Percentiles rank a stretch among this genome's conserved stretches.
phyloP scores from a whole-genome alignment of 2,113 vertebrate species.

The Illadopsis cleaveri region DNA sequence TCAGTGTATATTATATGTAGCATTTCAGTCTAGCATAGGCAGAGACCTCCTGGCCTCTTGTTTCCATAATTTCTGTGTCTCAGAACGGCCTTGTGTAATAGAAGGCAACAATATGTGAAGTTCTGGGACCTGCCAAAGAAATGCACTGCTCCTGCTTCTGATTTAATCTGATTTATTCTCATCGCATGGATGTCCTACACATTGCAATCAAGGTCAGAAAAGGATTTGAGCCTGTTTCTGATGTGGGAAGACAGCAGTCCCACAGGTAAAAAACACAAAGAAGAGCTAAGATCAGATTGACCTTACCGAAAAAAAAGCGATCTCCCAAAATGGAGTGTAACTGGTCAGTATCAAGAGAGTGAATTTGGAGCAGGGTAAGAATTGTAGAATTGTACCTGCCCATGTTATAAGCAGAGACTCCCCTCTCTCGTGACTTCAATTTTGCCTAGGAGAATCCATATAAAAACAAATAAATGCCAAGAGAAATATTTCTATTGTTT shows the following conservation, averaged over 20 bases:
- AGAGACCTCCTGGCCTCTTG: background rate
- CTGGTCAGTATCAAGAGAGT: background rate
- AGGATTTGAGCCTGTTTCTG: conserved; percentile 10
- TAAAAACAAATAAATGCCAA: conserved; percentile 58
- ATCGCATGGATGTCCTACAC: background rate
- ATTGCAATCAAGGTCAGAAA: conserved; percentile 28
- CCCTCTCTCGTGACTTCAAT: background rate
- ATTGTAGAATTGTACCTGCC: background rate
- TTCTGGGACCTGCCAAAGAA: background rate
- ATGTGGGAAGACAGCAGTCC: background rate
- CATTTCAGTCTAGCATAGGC: background rate
- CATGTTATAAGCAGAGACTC: background rate
- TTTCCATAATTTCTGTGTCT: background rate
- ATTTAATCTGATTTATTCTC: conserved; percentile 15
- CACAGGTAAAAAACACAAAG: background rate
- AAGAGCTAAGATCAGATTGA: background rate
- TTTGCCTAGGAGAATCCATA: conserved; percentile 34
- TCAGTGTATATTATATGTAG: background rate
- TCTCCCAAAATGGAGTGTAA: background rate
- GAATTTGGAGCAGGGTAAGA: background rate
- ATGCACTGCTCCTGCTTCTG: background rate
- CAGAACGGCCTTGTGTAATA: background rate
- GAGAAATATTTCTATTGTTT: conserved; percentile 59
- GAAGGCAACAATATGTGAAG: background rate
- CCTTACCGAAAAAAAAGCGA: background rate